Conservation (phyloP, 2,888 invertebrate species). For the Raillietiella orientalis region DNA sequence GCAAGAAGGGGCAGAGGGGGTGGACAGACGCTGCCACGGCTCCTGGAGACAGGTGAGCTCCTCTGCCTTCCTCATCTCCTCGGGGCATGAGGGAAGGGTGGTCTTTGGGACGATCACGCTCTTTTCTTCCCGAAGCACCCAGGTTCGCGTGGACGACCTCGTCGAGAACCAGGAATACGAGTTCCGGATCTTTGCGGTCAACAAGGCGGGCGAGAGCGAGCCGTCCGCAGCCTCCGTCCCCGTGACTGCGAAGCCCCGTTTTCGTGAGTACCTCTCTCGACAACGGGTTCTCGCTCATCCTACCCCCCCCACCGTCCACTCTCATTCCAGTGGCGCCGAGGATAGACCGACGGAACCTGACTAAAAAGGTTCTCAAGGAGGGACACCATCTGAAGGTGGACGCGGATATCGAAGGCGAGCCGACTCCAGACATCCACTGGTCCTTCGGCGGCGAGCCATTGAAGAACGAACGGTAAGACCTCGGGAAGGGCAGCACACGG, state of each 20-base stretch:
- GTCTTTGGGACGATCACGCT: no score
- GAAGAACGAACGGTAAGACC: slow-evolving; percentile 35
- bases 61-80: no score
- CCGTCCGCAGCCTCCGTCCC: slow-evolving; percentile 71
- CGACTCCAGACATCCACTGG: slow-evolving; percentile 69
- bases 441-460: slow-evolving; percentile 43
- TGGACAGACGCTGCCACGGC: no score
- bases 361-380: slow-evolving; percentile 14
- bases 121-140: no score
- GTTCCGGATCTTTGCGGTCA: slow-evolving; percentile 54
- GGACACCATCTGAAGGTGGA: slow-evolving; percentile 16
- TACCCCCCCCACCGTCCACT: slow-evolving; percentile 52
- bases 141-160: slow-evolving; percentile 56
- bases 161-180: slow-evolving; percentile 69
- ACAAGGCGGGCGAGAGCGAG: slow-evolving; percentile 72
- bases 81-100: no score
- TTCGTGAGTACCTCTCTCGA: slow-evolving; percentile 26
- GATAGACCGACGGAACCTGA: slow-evolving; percentile 18
- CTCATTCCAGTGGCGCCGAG: slow-evolving; percentile 66
- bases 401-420: slow-evolving; percentile 19
- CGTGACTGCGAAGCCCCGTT: slow-evolving; percentile 59
- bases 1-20: slow-evolving; percentile 78
- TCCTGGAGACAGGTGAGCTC: no score
- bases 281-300: no score
- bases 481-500: no score